A percentile compares a stretch with the other conserved stretches of the same genome.
These are phyloP conservation scores for Atractosteus spatula DNA, from an alignment of 2,113 vertebrate genomes.

Conservation along the genomic window DNA sequence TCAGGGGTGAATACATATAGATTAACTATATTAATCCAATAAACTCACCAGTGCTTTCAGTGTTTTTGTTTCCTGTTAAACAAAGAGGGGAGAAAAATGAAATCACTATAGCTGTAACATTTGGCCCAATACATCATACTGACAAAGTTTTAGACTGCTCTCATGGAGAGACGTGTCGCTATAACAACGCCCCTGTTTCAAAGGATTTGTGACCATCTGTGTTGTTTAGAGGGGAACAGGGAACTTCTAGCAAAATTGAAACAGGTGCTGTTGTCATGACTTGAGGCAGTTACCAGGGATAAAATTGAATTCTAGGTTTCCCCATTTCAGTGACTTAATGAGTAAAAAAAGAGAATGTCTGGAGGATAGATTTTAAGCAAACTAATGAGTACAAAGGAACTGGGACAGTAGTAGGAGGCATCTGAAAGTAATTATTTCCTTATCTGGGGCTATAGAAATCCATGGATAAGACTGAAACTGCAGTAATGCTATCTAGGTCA, in stretches of 20 bases:
- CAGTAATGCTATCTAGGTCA: conserved; percentile 16
- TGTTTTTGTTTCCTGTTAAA: too few species aligned
- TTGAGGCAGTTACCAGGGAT: conserved; percentile 23
- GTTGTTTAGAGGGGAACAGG: conserved; percentile 16
- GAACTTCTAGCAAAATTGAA: conserved; percentile 5
- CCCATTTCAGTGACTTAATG: conserved; percentile 29
- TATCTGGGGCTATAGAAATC: conserved; percentile 43
- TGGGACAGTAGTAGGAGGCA: conserved; percentile 36
- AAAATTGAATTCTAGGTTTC: conserved; percentile 42
- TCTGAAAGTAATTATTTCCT: conserved; percentile 58
- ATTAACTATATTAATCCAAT: too few species aligned
- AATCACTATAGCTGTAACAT: too few species aligned
- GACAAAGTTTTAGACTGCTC: background rate
- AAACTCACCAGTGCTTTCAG: too few species aligned
- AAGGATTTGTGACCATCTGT: conserved; percentile 26
- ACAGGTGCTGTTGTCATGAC: conserved; percentile 30
- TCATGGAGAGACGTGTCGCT: conserved; percentile 11
- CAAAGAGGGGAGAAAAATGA: too few species aligned
- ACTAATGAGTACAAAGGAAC: conserved; percentile 41
- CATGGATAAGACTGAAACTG: background rate
- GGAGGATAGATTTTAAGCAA: conserved; percentile 36
- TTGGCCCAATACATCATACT: too few species aligned
- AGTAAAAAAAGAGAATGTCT: conserved; percentile 24
- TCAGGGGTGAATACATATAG: too few species aligned
- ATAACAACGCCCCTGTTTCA: conserved; percentile 17